Percentiles rank a stretch among this genome's conserved stretches.
Evolutionary conservation across 2,113 vertebrate genomes (phyloP).

Genomic region (Oncorhynchus masou): DNA sequence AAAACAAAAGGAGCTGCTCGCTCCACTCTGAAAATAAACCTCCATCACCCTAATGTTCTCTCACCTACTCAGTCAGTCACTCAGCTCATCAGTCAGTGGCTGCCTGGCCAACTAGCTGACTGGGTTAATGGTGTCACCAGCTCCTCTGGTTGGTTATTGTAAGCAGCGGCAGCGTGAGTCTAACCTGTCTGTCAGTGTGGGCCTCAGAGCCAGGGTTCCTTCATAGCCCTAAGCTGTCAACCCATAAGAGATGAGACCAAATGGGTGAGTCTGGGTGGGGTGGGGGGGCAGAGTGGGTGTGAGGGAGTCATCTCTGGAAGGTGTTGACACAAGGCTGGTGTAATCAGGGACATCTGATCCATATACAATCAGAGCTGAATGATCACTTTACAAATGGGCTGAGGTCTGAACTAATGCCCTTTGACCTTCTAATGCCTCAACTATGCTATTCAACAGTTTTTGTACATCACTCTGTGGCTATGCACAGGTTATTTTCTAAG

Average conservation of each 20-base stretch:
- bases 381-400: slow-evolving; percentile 35
- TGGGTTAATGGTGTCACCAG: slow-evolving; percentile 1
- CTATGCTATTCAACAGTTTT: too few relatives aligned
- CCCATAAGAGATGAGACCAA: background rate
- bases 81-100: slow-evolving; percentile 15
- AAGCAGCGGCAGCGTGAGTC: background rate
- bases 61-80: background rate
- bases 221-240: too few relatives aligned
- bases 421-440: background rate
- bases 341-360: slow-evolving; percentile 7
- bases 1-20: slow-evolving; percentile 8
- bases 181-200: background rate
- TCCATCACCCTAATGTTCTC: background rate
- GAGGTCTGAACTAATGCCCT: slow-evolving; percentile 4
- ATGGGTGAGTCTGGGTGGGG: background rate
- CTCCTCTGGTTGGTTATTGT: background rate
- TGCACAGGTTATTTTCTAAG: too few relatives aligned
- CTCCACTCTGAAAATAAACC: slow-evolving; percentile 36
- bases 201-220: too few relatives aligned
- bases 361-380: slow-evolving; percentile 35
- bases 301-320: slow-evolving; percentile 5
- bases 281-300: background rate
- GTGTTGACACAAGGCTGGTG: slow-evolving; percentile 23
- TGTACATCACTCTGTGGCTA: too few relatives aligned
- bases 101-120: background rate